Evolutionary conservation across 2,113 vertebrate species (phyloP), one percentile per base, ranked within the genome.

Genomic region (Sphaerodactylus townsendi): DNA sequence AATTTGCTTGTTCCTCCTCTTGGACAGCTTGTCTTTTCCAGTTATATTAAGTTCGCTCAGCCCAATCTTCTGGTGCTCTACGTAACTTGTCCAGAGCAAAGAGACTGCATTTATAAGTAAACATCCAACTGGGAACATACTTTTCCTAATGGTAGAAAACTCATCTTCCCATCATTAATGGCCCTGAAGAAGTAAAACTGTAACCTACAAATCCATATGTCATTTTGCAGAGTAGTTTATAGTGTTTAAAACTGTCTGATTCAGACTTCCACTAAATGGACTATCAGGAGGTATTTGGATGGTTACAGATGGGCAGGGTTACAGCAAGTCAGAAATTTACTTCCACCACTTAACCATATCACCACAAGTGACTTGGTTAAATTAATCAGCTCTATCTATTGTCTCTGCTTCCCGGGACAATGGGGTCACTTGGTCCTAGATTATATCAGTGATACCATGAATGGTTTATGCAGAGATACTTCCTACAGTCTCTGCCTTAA

Each of bases 61-160:
- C 4, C n/a, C 23, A 70, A 48, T 17, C 69, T 77, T 33, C 17
- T 21, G 5, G n/a, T 65, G 0, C n/a, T 37, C 68, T 11, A 59
- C 3, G 33, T 10, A 70, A 30, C 48, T 83, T 9, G 59, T 59
- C 39, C 62, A 62, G 23, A 74, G 79, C 75, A 83, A 90, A 82
- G 35, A 84, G 1, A 6, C 56, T 66, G n/a, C 37, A 71, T 21
- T 30, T 0, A 3, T 84, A 88, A 64, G 76, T 33, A 44, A 80
- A 72, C 72, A 85, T 76, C 48, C 11, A 81, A 25, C 21, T 10
- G 53, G 9, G 10, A 76, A 77, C 50, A 56, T 76, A 19, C 48
- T 76, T 56, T 56, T 25, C 21, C 17, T 33, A 48, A 21, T 13
- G 23, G 59, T 59, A 77, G 59, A 77, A 77, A 2, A 33, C 10